Evolutionary conservation across 1,140 invertebrate species (phyloP).

Genomic region (Solenopsis fugax): DNA sequence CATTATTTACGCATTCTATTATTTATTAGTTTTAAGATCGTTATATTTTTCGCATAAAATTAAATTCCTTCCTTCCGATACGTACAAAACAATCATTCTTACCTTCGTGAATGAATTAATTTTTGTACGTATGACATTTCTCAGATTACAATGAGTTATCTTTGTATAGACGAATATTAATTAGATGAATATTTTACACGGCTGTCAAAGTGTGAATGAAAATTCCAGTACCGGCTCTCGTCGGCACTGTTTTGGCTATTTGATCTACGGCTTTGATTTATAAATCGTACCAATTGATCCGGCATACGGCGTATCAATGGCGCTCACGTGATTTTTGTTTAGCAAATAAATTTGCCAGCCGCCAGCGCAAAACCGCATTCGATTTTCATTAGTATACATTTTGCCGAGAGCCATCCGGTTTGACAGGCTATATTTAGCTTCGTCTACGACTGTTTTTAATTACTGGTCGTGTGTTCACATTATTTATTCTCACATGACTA

Average conservation of each 20-base stretch:
- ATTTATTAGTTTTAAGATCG: too few species aligned
- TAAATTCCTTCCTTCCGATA: not conserved
- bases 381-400: conserved; percentile 21
- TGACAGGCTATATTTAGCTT: conserved; percentile 28
- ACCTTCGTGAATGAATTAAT: not conserved
- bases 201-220: not conserved
- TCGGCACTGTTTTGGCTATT: not conserved
- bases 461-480: not conserved
- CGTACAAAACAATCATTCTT: not conserved
- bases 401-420: conserved; percentile 5
- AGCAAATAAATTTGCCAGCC: conserved; percentile 23
- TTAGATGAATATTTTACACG: not conserved
- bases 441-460: not conserved
- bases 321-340: conserved; percentile 22
- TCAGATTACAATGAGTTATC: not conserved
- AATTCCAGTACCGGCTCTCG: not conserved
- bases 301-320: not conserved
- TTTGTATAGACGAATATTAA: not conserved
- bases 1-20: not conserved
- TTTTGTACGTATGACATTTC: not conserved
- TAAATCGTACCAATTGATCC: conserved; percentile 18
- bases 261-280: conserved; percentile 3
- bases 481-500: not conserved
- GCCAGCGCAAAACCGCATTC: conserved; percentile 2
- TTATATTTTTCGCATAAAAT: not conserved